These are phyloP conservation scores for Phalloptychus januarius DNA, from an alignment of 2,797 vertebrate species.

Conservation along the genomic window DNA sequence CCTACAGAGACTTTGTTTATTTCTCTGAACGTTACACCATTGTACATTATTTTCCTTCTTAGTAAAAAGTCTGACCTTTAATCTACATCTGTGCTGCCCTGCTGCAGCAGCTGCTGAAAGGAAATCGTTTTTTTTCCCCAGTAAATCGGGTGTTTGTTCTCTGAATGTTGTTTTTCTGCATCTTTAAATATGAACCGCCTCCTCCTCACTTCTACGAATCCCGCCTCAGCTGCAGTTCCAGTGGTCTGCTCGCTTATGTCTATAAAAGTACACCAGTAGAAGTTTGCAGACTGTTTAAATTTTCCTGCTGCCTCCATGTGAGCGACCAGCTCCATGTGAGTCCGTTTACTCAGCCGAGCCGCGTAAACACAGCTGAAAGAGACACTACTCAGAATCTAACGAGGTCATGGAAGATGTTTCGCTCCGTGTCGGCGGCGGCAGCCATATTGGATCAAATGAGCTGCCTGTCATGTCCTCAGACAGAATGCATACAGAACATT, in stretches of 20 bases:
- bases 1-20: not conserved
- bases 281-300: constrained; percentile 26
- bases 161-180: not conserved
- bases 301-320: constrained; percentile 21
- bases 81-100: not conserved
- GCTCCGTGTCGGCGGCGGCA: not conserved
- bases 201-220: not conserved
- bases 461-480: not conserved
- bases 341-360: not conserved
- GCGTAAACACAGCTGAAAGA: constrained; percentile 11
- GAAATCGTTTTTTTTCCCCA: not conserved
- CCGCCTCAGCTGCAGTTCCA: not conserved
- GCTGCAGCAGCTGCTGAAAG: not conserved
- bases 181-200: not conserved
- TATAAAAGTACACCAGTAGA: constrained; percentile 2
- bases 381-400: not conserved
- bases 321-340: not conserved
- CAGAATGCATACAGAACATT: not conserved
- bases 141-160: not conserved
- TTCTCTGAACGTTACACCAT: not conserved
- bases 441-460: not conserved
- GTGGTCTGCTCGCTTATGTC: not conserved
- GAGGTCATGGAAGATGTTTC: not conserved
- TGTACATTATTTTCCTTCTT: not conserved
- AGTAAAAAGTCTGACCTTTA: not conserved